Conservation (phyloP, 2,113 vertebrate genomes). For the Elephas maximus region DNA sequence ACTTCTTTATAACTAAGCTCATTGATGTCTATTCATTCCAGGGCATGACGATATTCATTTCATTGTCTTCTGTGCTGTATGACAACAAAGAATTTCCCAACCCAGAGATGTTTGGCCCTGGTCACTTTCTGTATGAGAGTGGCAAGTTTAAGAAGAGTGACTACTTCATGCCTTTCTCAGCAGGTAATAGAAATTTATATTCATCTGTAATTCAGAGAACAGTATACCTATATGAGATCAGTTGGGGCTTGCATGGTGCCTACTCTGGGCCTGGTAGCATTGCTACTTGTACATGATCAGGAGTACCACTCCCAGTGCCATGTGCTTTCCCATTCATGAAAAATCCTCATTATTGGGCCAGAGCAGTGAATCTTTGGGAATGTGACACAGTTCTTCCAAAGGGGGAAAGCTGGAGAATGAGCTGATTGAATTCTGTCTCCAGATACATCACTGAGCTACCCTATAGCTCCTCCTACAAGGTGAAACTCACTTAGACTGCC, state of each 20-base stretch:
- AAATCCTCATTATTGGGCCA: too few species aligned
- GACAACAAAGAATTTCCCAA: constrained; percentile 79
- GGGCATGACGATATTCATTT: constrained; percentile 80
- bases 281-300: not conserved
- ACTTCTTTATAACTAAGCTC: not conserved
- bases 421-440: not conserved
- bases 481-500: not conserved
- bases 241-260: too few species aligned
- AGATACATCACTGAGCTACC: not conserved
- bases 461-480: not conserved
- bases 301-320: not conserved
- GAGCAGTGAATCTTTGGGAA: not conserved
- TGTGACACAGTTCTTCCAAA: not conserved
- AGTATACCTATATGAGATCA: not conserved
- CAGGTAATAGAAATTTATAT: constrained; percentile 76
- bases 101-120: constrained; percentile 83
- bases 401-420: not conserved
- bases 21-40: constrained; percentile 58
- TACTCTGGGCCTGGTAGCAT: not conserved
- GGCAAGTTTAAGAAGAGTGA: constrained; percentile 84
- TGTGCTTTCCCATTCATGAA: not conserved
- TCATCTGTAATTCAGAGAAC: not conserved
- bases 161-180: constrained; percentile 86
- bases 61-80: constrained; percentile 25
- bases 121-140: constrained; percentile 83